Conservation (phyloP, 2,113 vertebrate species). For the Macaca nemestrina region DNA sequence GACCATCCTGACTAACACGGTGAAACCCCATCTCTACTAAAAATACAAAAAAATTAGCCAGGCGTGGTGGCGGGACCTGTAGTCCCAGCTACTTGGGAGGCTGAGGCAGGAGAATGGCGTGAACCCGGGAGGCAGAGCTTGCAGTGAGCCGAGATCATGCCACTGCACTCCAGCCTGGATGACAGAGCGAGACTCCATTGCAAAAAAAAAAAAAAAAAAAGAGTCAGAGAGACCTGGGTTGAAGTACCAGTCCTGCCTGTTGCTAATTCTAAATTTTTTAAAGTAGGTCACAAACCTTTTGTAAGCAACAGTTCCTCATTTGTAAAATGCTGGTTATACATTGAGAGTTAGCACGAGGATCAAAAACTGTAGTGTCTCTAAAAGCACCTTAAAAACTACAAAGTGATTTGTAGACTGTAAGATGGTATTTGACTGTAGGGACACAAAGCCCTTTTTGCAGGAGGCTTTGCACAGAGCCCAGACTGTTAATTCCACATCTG, state of each 20-base stretch:
- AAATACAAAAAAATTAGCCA: too few relatives aligned
- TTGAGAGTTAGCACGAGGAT: not conserved
- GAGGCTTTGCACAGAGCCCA: not conserved
- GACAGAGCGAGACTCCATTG: too few relatives aligned
- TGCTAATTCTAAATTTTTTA: slow-evolving; percentile 7
- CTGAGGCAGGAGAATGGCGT: too few relatives aligned
- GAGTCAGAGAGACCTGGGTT: not conserved
- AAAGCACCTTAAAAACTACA: not conserved
- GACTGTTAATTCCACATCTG: slow-evolving; percentile 43
- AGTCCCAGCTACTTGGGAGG: too few relatives aligned
- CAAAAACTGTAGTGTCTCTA: not conserved
- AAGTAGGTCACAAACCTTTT: not conserved
- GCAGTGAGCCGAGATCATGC: too few relatives aligned
- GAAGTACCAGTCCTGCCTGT: not conserved
- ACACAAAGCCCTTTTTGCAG: not conserved
- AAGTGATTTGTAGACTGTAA: slow-evolving; percentile 24
- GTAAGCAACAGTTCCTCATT: not conserved
- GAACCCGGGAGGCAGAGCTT: too few relatives aligned
- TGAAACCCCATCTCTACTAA: too few relatives aligned
- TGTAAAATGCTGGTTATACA: not conserved
- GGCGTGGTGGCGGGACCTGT: too few relatives aligned
- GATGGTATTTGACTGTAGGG: not conserved
- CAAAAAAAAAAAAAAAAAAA: too few relatives aligned
- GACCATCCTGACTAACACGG: too few relatives aligned
- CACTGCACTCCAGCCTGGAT: too few relatives aligned